phyloP scores from a whole-genome alignment of 2,888 invertebrate species.

The Heliconius aoede region DNA sequence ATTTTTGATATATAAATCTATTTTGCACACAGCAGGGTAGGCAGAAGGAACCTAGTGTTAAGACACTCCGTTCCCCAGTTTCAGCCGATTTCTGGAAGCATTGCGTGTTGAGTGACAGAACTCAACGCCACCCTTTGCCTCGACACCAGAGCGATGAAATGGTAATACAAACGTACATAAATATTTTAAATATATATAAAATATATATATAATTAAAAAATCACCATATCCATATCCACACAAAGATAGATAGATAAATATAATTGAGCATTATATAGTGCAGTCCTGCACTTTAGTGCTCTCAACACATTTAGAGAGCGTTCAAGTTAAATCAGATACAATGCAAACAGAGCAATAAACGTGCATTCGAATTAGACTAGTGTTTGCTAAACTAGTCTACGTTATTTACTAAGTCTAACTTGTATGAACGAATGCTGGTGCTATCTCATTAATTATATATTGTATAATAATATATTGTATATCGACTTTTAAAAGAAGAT shows the following conservation, averaged over 20 bases:
- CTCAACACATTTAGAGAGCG: constrained; percentile 42
- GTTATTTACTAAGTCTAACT: constrained; percentile 34
- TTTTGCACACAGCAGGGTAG: no score
- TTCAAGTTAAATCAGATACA: constrained; percentile 47
- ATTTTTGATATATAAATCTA: constrained; percentile 13
- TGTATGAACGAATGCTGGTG: constrained; percentile 20
- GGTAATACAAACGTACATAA: no score
- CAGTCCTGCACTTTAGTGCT: constrained; percentile 25
- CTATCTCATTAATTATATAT: constrained; percentile 1
- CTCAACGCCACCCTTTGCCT: no score
- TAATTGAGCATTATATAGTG: neutral
- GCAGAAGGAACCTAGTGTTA: no score
- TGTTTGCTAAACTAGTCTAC: constrained; percentile 25
- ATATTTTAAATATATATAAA: no score
- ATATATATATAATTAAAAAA: constrained; percentile 10
- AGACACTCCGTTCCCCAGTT: no score
- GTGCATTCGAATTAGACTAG: constrained; percentile 42
- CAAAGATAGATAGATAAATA: neutral
- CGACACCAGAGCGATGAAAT: no score
- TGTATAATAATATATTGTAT: no score
- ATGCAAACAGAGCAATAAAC: constrained; percentile 43
- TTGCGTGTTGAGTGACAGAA: no score
- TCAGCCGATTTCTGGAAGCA: no score
- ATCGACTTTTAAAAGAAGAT: no score
- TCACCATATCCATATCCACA: neutral